Conservation (phyloP, 2,797 vertebrate genomes). For the Erethizon dorsatum region DNA sequence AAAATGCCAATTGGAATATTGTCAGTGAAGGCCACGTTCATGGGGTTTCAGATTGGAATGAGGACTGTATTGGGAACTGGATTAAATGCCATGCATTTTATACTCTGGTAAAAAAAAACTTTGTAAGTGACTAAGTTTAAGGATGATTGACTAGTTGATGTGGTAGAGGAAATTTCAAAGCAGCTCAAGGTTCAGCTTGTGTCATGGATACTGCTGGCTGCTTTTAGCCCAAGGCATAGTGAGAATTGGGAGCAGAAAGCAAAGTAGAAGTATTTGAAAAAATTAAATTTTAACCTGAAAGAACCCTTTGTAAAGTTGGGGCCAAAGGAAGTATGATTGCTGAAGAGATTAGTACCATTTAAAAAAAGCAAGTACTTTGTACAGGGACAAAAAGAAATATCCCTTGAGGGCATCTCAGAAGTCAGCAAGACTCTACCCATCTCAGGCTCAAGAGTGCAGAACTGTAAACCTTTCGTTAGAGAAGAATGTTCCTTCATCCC, state of each 20-base stretch:
- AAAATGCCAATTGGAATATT: not conserved
- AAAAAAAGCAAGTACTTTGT: not conserved
- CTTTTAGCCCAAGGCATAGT: not conserved
- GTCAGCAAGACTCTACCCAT: not conserved
- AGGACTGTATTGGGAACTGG: not conserved
- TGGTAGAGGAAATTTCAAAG: not conserved
- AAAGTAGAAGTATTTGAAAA: not conserved
- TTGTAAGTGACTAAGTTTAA: not conserved
- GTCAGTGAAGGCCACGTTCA: not conserved
- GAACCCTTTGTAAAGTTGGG: not conserved
- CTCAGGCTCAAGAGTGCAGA: not conserved
- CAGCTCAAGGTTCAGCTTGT: not conserved
- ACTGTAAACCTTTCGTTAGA: not conserved
- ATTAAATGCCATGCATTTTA: not conserved
- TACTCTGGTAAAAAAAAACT: not conserved
- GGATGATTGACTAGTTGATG: not conserved
- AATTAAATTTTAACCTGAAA: not conserved
- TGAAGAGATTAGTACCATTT: not conserved
- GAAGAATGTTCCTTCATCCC: not conserved
- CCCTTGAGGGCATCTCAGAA: not conserved
- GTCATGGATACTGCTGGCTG: not conserved
- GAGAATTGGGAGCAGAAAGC: not conserved
- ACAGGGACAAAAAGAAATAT: not conserved
- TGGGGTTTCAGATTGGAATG: no score
- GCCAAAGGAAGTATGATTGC: not conserved